A percentile compares a stretch with the other conserved stretches of the same genome.
Evolutionary conservation across 2,888 invertebrate species (phyloP).

Genomic region (Sylvicola cinctus): DNA sequence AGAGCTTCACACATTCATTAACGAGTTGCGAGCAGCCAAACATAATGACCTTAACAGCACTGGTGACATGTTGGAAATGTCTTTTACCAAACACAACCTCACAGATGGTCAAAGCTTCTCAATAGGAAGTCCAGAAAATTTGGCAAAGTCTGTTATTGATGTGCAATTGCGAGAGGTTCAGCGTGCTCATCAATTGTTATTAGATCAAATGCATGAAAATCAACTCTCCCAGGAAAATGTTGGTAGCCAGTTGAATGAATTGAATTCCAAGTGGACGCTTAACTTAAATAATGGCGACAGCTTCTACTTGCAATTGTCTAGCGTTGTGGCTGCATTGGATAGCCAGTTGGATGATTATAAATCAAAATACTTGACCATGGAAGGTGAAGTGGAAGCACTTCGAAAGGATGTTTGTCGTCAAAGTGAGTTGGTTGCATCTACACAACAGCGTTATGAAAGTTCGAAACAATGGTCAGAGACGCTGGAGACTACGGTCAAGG

Average conservation of each 20-base stretch:
- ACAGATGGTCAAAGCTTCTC: not conserved
- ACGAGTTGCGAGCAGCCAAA: conserved; percentile 13
- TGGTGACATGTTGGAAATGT: not conserved
- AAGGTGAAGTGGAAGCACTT: too few relatives aligned
- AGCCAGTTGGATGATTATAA: too few relatives aligned
- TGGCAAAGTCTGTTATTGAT: conserved; percentile 21
- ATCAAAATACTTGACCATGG: too few relatives aligned
- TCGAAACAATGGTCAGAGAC: too few relatives aligned
- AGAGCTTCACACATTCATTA: conserved; percentile 18
- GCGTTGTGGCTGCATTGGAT: too few relatives aligned
- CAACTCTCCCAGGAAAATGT: not conserved
- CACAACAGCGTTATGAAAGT: too few relatives aligned
- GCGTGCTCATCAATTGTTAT: conserved; percentile 13
- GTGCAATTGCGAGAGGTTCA: conserved; percentile 21
- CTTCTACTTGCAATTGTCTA: too few relatives aligned
- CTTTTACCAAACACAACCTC: not conserved
- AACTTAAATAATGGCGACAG: not conserved
- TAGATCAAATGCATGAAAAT: not conserved
- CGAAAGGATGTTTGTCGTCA: too few relatives aligned
- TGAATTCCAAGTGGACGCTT: not conserved
- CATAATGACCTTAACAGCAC: too few relatives aligned
- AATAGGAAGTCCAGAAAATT: conserved; percentile 20
- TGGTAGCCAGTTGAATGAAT: conserved; percentile 1
- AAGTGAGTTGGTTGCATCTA: too few relatives aligned
- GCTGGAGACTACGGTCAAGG: too few relatives aligned